Evolutionary conservation across 35 echinoderm and acorn worm genomes (phyloP), one percentile per base, ranked within the genome.

Genomic region (Ptychodera flava): DNA sequence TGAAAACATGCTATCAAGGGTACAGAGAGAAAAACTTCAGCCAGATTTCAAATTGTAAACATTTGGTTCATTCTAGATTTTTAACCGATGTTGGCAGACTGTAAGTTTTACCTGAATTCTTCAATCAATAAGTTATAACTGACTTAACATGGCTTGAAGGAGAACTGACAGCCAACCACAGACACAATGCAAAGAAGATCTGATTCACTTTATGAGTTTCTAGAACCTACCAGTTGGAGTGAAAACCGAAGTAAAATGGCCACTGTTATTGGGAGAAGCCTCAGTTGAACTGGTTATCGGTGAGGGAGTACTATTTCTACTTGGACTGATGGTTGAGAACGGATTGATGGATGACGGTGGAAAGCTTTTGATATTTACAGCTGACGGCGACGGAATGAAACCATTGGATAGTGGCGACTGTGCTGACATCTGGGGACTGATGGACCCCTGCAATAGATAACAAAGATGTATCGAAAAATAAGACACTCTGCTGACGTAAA

Each of bases 181-280:
- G n/a, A n/a, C n/a, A n/a, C n/a, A n/a, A n/a, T n/a, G n/a, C n/a
- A n/a, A n/a, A n/a, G n/a, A n/a, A n/a, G n/a, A n/a, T n/a, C n/a
- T n/a, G n/a, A n/a, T n/a, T n/a, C n/a, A n/a, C n/a, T n/a, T n/a
- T n/a, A n/a, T n/a, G n/a, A n/a, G n/a, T n/a, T n/a, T n/a, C n/a
- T 80, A 82, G 22, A 32, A 82, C 16, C 1, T 83, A 83, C 82
- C 35, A 36, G 82, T 28, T 16, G 34, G 33, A 2, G 82, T 36
- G 37, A 83, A 36, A 1, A 83, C 35, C 28, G 82, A 34, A 35
- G 82, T 83, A 36, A 83, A 83, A 34, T 83, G 34, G 35, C 45
- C 45, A 64, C 45, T 64, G 22, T 34, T 83, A 28, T 34, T 83
- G 15, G 34, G 28, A 35, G 82, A 2, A 2, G 82, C 16, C 1